These are phyloP conservation scores for Mactra quadrangularis DNA, from an alignment of 1,140 invertebrate genomes.

Conservation along the genomic window DNA sequence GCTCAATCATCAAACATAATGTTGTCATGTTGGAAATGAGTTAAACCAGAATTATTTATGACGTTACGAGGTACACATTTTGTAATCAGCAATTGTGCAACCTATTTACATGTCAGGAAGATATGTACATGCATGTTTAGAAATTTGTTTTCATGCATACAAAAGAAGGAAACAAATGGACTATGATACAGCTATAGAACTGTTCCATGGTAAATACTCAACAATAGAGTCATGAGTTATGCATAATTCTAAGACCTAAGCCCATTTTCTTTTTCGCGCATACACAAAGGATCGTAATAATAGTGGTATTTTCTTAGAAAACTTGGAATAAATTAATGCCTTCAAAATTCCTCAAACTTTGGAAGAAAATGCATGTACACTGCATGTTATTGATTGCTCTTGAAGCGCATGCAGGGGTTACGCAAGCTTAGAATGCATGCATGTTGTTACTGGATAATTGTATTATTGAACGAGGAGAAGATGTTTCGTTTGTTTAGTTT, in stretches of 20 bases:
- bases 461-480: slow-evolving; percentile 33
- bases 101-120: too few relatives aligned
- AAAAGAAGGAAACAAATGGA: too few relatives aligned
- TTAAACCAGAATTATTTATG: too few relatives aligned
- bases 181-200: too few relatives aligned
- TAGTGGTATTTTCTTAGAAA: slow-evolving; percentile 3
- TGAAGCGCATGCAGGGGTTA: slow-evolving; percentile 27
- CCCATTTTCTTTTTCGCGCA: slow-evolving; percentile 11
- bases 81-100: too few relatives aligned
- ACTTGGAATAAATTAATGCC: slow-evolving; percentile 48
- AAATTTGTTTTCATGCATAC: too few relatives aligned
- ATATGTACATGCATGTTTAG: too few relatives aligned
- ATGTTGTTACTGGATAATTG: slow-evolving; percentile 52
- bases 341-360: slow-evolving; percentile 31
- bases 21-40: too few relatives aligned
- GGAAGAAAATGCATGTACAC: slow-evolving; percentile 55
- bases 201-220: too few relatives aligned
- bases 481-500: slow-evolving; percentile 16
- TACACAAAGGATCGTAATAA: slow-evolving; percentile 37
- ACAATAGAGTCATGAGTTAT: too few relatives aligned
- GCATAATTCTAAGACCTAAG: background rate
- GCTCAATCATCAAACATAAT: too few relatives aligned
- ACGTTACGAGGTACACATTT: too few relatives aligned
- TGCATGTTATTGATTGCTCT: slow-evolving; percentile 45
- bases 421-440: slow-evolving; percentile 27